These are phyloP conservation scores for Dipodomys stephensi DNA, from an alignment of 2,113 vertebrate species.

Conservation along the genomic window DNA sequence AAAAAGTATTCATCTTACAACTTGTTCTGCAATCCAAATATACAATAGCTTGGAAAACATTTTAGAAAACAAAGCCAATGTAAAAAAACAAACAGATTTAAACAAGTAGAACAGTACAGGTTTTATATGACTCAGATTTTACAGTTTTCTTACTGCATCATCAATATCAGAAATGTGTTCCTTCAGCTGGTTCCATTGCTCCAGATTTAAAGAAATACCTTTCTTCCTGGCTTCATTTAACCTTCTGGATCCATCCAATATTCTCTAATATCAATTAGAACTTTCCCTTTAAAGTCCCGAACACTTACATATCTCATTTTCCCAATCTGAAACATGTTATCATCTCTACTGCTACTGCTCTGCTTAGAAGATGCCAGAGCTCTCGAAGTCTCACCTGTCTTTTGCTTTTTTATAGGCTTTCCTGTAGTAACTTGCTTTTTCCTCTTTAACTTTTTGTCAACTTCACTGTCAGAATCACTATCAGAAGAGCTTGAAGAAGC, in stretches of 20 bases:
- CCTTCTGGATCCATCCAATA: slow-evolving; percentile 98
- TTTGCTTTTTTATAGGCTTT: slow-evolving; percentile 95
- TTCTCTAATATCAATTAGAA: slow-evolving; percentile 97
- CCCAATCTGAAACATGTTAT: slow-evolving; percentile 99
- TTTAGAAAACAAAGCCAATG: slow-evolving; percentile 90
- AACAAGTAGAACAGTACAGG: slow-evolving; percentile 80
- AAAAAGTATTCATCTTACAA: slow-evolving; percentile 89
- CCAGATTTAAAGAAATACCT: slow-evolving; percentile 98
- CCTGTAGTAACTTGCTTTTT: slow-evolving; percentile 93
- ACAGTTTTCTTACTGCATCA: slow-evolving; percentile 95
- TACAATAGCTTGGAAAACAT: slow-evolving; percentile 90
- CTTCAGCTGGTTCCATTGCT: slow-evolving; percentile 98
- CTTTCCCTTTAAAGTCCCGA: slow-evolving; percentile 97
- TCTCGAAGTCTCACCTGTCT: slow-evolving; percentile 95
- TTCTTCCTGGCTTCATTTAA: slow-evolving; percentile 98
- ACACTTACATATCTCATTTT: slow-evolving; percentile 98
- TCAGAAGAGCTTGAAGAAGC: too few relatives aligned
- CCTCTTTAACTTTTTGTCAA: slow-evolving; percentile 90
- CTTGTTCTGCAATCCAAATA: slow-evolving; percentile 90
- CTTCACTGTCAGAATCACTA: too few relatives aligned
- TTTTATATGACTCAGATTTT: slow-evolving; percentile 84
- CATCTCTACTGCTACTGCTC: slow-evolving; percentile 89
- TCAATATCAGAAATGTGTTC: slow-evolving; percentile 99
- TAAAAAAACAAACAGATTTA: slow-evolving; percentile 85
- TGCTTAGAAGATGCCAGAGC: slow-evolving; percentile 92